Percentiles rank a stretch among this genome's conserved stretches.
Evolutionary conservation across 1,140 invertebrate species (phyloP).

Genomic region (Gyrodactylus bullatarudis): DNA sequence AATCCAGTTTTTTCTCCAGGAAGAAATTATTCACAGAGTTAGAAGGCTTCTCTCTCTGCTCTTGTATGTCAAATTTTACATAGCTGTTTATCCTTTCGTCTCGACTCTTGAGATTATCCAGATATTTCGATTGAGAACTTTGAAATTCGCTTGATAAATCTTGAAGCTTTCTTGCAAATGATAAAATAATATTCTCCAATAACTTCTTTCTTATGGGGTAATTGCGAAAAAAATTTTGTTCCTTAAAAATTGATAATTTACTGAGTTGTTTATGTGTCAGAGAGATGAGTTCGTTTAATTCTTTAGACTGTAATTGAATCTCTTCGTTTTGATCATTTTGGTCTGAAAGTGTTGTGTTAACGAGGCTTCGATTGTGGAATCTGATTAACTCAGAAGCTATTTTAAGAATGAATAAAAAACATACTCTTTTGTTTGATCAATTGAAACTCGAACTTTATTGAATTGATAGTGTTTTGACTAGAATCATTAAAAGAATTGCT

Average conservation of each 20-base stretch:
- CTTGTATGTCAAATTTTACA: background rate
- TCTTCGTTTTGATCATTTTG: background rate
- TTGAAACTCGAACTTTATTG: background rate
- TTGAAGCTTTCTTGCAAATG: background rate
- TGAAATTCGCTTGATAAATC: background rate
- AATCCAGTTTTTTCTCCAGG: slow-evolving; percentile 21
- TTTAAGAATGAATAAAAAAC: background rate
- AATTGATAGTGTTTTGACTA: background rate
- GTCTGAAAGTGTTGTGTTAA: background rate
- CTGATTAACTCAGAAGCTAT: background rate
- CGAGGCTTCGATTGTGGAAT: background rate
- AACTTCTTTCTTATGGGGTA: background rate
- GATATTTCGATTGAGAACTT: background rate
- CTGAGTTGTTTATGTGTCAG: background rate
- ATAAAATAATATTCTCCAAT: background rate
- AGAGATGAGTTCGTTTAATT: background rate
- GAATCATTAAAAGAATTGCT: background rate
- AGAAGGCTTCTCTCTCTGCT: background rate
- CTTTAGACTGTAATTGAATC: background rate
- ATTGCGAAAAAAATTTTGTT: background rate
- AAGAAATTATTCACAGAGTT: background rate
- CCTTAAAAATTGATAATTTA: background rate
- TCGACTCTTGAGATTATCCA: background rate
- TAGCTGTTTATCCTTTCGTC: slow-evolving; percentile 14
- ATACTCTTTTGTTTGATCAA: background rate